phyloP scores from a whole-genome alignment of 1,140 invertebrate genomes.

The Pemphigus obesinymphae region DNA sequence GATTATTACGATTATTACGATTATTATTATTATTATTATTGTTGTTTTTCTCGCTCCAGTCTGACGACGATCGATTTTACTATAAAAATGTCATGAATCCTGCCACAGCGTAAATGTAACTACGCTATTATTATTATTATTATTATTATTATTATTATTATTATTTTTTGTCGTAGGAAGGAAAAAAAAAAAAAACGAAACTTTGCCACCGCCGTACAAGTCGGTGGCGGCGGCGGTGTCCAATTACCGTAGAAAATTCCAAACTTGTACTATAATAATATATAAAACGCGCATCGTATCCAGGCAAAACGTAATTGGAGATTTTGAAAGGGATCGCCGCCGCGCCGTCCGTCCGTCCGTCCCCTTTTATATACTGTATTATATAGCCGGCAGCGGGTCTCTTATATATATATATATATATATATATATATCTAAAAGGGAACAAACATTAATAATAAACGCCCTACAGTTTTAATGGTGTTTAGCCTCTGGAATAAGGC shows the following conservation, averaged over 20 bases:
- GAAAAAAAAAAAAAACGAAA: background rate
- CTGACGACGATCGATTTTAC: background rate
- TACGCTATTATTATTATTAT: background rate
- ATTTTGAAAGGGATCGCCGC: conserved; percentile 37
- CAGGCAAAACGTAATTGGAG: conserved; percentile 38
- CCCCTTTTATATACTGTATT: background rate
- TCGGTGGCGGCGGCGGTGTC: background rate
- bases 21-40: background rate
- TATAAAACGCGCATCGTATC: conserved; percentile 13
- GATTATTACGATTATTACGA: background rate
- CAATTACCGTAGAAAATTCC: conserved; percentile 39
- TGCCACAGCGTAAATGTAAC: background rate
- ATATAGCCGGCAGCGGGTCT: conserved; percentile 18
- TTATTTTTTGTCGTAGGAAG: background rate
- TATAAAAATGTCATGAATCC: background rate
- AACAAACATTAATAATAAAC: conserved; percentile 42
- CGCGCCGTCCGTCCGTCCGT: background rate
- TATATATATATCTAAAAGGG: background rate
- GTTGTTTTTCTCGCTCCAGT: background rate
- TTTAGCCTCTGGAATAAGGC: background rate
- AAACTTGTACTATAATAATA: conserved; percentile 6
- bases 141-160: conserved; percentile 11
- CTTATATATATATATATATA: background rate
- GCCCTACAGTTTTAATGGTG: conserved; percentile 38
- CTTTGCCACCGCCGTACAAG: background rate